Evolutionary conservation across 2,888 invertebrate species (phyloP).

Genomic region (Dasysyrphus tricinctus): DNA sequence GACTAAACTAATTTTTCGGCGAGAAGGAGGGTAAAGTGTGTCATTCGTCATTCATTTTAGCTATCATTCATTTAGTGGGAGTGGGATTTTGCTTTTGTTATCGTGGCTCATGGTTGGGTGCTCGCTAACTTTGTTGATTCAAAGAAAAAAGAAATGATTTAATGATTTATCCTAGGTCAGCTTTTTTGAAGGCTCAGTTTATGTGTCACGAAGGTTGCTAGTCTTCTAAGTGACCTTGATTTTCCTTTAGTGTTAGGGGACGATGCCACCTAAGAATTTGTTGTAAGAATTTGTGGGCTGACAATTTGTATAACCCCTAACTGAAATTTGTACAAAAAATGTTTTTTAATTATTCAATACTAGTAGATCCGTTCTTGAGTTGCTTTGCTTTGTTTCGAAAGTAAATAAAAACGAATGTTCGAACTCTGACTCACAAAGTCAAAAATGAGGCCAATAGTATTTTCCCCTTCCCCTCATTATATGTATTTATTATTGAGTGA

Average conservation of each 20-base stretch:
- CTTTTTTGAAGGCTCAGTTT: neutral
- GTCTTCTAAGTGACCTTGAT: conserved; percentile 60
- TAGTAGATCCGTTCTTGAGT: too few species aligned
- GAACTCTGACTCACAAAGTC: too few species aligned
- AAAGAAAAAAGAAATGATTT: neutral
- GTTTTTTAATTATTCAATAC: too few species aligned
- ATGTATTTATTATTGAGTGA: too few species aligned
- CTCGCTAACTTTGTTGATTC: neutral
- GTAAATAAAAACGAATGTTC: too few species aligned
- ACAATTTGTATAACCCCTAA: too few species aligned
- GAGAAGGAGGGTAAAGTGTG: neutral
- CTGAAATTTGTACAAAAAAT: too few species aligned
- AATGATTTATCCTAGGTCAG: conserved; percentile 5
- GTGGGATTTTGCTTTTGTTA: neutral
- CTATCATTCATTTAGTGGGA: conserved; percentile 10
- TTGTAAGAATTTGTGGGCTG: too few species aligned
- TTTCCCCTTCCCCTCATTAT: too few species aligned
- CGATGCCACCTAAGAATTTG: neutral
- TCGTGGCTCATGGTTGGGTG: neutral
- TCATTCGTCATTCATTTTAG: conserved; percentile 25
- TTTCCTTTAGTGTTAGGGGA: neutral
- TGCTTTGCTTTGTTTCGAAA: too few species aligned
- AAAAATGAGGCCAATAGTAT: too few species aligned
- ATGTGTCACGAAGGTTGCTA: neutral
- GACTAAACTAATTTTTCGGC: conserved; percentile 12